phyloP scores from a whole-genome alignment of 2,113 vertebrate species.

The Micromys minutus region DNA sequence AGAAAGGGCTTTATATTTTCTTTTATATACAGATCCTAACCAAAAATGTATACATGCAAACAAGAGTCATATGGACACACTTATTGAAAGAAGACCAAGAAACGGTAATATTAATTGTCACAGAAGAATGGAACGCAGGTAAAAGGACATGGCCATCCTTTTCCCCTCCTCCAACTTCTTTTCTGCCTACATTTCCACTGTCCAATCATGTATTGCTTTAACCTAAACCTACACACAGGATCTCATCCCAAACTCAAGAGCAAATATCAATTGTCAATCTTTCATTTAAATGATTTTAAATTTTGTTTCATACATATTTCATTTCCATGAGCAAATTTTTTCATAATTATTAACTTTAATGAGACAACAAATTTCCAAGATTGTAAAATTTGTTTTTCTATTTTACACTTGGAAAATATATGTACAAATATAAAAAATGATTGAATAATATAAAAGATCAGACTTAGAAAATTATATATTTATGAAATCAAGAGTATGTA shows the following conservation, averaged over 20 bases:
- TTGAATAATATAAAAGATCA: not conserved
- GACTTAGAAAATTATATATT: not conserved
- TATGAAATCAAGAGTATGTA: not conserved
- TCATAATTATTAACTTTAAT: not conserved
- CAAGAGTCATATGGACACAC: not conserved
- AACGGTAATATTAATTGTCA: not conserved
- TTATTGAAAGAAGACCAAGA: not conserved
- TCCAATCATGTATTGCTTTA: no score
- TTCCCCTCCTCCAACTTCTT: no score
- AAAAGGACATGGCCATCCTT: not conserved
- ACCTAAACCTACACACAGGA: fast-evolving
- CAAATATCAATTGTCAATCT: not conserved
- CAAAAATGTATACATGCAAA: not conserved
- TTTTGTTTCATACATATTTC: not conserved
- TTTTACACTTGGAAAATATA: not conserved
- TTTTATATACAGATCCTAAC: not conserved
- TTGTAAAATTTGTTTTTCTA: not conserved
- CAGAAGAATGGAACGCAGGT: fast-evolving
- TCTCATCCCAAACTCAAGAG: not conserved
- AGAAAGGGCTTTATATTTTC: not conserved
- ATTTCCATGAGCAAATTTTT: not conserved
- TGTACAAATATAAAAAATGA: no score
- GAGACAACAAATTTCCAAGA: not conserved
- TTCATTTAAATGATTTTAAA: not conserved
- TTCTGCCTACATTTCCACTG: no score